These are phyloP conservation scores for Rhagonycha lutea DNA, from an alignment of 2,888 invertebrate species.

Conservation along the genomic window DNA sequence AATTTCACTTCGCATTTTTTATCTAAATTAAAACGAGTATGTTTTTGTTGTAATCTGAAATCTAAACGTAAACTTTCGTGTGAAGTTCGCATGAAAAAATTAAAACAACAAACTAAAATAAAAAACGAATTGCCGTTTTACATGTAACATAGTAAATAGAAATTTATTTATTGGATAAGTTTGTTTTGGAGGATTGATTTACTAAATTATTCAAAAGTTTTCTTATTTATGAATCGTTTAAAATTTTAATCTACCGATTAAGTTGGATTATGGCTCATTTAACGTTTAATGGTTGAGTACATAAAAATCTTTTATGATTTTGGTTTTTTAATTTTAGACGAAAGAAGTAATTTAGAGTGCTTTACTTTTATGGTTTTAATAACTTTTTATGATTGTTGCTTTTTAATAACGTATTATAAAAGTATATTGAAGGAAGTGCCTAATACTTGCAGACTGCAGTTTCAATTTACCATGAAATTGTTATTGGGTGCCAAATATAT, in stretches of 20 bases:
- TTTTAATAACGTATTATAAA: background rate
- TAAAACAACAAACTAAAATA: background rate
- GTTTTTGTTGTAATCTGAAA: background rate
- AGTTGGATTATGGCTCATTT: background rate
- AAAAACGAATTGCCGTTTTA: background rate
- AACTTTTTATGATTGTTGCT: background rate
- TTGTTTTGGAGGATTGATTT: background rate
- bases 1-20: background rate
- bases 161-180: background rate
- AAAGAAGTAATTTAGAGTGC: background rate
- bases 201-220: background rate
- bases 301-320: background rate
- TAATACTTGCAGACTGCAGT: slow-evolving; percentile 2
- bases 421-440: background rate
- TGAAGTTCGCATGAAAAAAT: background rate
- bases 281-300: background rate
- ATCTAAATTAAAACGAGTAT: background rate
- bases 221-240: background rate
- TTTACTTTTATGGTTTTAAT: background rate
- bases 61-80: background rate
- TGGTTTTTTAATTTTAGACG: background rate
- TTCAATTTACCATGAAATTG: slow-evolving; percentile 25
- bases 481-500: slow-evolving; percentile 28
- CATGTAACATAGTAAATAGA: background rate
- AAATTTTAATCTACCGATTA: background rate